Evolutionary conservation across 1,140 invertebrate species (phyloP).

Genomic region (Sarcophaga bullata): DNA sequence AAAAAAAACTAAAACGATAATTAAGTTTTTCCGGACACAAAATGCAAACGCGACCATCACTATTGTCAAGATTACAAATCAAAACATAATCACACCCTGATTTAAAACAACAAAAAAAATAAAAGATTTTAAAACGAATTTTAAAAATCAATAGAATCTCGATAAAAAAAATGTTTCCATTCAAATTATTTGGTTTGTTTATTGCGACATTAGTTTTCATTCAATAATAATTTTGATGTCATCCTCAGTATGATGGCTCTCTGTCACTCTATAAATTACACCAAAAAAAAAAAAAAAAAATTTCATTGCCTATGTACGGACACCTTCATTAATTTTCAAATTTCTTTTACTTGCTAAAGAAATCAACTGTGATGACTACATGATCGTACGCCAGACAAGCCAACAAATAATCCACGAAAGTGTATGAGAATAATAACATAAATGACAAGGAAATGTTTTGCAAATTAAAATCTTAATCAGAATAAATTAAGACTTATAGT

Average conservation of each 20-base stretch:
- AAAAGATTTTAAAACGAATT: no score
- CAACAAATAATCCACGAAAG: background rate
- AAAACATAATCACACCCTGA: no score
- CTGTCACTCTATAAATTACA: background rate
- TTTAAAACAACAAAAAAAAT: no score
- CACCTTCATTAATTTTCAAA: background rate
- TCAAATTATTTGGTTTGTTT: no score
- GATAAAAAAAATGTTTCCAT: no score
- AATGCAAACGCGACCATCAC: background rate
- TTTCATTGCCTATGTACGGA: slow-evolving; percentile 13
- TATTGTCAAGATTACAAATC: background rate
- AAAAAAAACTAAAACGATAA: slow-evolving; percentile 1
- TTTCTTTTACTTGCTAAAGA: background rate
- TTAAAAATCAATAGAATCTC: no score
- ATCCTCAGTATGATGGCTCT: background rate
- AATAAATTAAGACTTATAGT: background rate
- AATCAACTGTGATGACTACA: background rate
- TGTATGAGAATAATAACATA: background rate
- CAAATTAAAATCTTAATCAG: background rate
- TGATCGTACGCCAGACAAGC: background rate
- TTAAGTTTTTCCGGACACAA: slow-evolving; percentile 12
- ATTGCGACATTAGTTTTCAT: no score
- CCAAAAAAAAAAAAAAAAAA: background rate
- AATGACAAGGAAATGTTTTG: slow-evolving; percentile 10
- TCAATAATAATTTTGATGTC: no score